Evolutionary conservation across 2,113 vertebrate genomes (phyloP).

Genomic region (Macroglossus sobrinus): DNA sequence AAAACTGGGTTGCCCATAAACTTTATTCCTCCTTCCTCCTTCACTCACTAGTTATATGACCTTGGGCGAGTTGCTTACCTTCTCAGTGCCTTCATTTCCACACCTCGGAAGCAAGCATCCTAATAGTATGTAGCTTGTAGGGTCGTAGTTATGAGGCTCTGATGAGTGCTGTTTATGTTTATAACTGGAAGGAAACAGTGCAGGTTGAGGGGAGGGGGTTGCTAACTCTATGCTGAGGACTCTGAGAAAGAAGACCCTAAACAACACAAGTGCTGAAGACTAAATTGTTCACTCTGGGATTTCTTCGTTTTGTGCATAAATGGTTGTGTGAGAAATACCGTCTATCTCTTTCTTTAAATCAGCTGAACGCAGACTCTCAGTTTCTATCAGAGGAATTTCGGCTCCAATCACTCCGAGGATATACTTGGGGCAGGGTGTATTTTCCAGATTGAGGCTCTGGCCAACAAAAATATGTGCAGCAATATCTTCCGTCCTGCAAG

Average conservation of each 20-base stretch:
- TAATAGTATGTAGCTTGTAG: rapidly evolving
- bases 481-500: background rate
- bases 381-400: background rate
- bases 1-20: background rate
- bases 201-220: background rate
- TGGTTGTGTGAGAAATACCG: background rate
- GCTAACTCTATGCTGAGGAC: background rate
- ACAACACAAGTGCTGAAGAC: background rate
- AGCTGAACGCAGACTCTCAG: background rate
- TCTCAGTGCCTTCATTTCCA: background rate
- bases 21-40: background rate
- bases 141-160: rapidly evolving
- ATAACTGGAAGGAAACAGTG: background rate
- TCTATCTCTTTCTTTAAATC: background rate
- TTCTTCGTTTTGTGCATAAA: too few species aligned
- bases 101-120: background rate
- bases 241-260: background rate
- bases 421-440: background rate
- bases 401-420: background rate
- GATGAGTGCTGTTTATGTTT: background rate
- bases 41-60: background rate
- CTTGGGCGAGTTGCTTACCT: background rate
- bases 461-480: background rate
- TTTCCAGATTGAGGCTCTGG: background rate
- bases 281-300: rapidly evolving